Conservation (phyloP, 2,888 invertebrate species). For the Saturnia pavonia region DNA sequence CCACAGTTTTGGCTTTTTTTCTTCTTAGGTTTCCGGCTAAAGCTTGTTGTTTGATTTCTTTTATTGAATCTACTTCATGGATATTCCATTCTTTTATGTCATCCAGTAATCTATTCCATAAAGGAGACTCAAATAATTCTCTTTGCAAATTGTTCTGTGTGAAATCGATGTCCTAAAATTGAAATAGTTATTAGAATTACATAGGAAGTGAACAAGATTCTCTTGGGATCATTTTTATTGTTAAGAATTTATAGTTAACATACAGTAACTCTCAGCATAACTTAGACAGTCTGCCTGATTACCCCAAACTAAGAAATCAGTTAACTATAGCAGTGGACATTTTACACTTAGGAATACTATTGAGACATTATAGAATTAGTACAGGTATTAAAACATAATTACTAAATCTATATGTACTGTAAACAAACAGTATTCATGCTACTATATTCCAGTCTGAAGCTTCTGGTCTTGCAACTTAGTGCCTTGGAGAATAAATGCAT, state of each 20-base stretch:
- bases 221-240: neutral
- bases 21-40: slow-evolving; percentile 55
- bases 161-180: slow-evolving; percentile 66
- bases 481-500: neutral
- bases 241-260: neutral
- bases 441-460: too few species aligned
- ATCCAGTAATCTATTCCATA: slow-evolving; percentile 59
- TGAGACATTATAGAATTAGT: too few species aligned
- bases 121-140: slow-evolving; percentile 63
- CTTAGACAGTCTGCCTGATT: neutral
- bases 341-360: too few species aligned
- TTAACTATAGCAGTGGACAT: too few species aligned
- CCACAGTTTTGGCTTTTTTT: slow-evolving; percentile 65
- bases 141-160: slow-evolving; percentile 55
- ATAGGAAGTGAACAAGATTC: neutral
- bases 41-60: slow-evolving; percentile 63
- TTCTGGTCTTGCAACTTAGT: too few species aligned
- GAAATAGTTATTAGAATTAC: neutral
- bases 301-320: too few species aligned
- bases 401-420: too few species aligned
- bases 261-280: neutral
- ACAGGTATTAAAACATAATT: too few species aligned
- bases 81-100: slow-evolving; percentile 56
- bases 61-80: slow-evolving; percentile 59
- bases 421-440: too few species aligned